Conservation (phyloP, 2,888 invertebrate species). For the Aspidiotus destructor region DNA sequence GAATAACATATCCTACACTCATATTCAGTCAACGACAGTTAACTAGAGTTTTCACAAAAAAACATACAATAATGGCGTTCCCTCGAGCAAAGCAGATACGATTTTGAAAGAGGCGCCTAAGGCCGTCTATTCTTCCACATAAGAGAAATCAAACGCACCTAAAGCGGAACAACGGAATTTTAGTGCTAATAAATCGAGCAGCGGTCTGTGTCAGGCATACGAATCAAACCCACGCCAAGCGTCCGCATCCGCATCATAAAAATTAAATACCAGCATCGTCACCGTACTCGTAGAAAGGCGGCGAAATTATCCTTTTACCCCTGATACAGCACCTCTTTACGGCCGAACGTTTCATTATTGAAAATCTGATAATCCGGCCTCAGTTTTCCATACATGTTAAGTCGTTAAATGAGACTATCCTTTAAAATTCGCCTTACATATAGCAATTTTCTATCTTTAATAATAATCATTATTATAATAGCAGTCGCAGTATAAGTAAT, state of each 20-base stretch:
- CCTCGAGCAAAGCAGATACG: background rate
- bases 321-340: background rate
- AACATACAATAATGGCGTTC: slow-evolving; percentile 2
- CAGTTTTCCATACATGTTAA: slow-evolving; percentile 18
- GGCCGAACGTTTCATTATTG: slow-evolving; percentile 12
- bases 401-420: slow-evolving; percentile 29
- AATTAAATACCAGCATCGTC: background rate
- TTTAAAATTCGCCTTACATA: slow-evolving; percentile 30
- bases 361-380: slow-evolving; percentile 19
- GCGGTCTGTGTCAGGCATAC: slow-evolving; percentile 4
- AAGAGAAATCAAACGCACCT: background rate
- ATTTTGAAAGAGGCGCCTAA: background rate
- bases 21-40: too few relatives aligned
- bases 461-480: slow-evolving; percentile 23
- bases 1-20: too few relatives aligned
- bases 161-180: background rate
- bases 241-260: background rate
- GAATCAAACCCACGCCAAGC: slow-evolving; percentile 2
- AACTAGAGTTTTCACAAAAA: background rate
- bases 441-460: slow-evolving; percentile 24
- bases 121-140: background rate
- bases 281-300: background rate
- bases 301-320: background rate
- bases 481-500: slow-evolving; percentile 16
- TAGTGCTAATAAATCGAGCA: slow-evolving; percentile 2